phyloP scores from a whole-genome alignment of 1,140 invertebrate genomes.

The Philotrypesis tridentata region DNA sequence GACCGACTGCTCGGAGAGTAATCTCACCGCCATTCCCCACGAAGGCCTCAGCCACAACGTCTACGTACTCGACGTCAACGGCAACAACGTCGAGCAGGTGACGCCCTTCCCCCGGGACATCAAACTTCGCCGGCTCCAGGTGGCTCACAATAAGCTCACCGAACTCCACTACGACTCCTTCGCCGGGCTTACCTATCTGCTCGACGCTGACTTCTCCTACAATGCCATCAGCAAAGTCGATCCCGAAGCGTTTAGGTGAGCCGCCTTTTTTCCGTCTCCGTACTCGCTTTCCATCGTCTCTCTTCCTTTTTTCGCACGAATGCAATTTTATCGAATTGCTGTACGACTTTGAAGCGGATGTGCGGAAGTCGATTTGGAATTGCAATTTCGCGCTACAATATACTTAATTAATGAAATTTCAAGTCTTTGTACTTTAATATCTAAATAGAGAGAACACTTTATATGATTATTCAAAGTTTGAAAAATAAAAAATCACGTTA shows the following conservation, averaged over 20 bases:
- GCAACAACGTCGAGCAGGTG: conserved; percentile 78
- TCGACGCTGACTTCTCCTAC: conserved; percentile 81
- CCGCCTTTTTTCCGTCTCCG: no score
- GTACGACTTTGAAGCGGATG: no score
- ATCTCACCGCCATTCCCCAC: conserved; percentile 81
- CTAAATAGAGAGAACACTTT: no score
- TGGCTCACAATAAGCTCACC: conserved; percentile 80
- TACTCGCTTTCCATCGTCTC: not conserved
- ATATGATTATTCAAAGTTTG: no score
- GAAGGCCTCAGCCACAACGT: conserved; percentile 80
- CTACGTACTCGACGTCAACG: conserved; percentile 82
- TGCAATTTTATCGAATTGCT: no score
- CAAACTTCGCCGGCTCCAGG: conserved; percentile 80
- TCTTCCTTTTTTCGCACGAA: not conserved
- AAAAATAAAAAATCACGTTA: no score
- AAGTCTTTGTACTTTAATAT: no score
- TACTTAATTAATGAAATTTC: no score
- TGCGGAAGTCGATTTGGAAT: no score
- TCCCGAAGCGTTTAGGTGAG: conserved; percentile 80
- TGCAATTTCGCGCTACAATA: no score
- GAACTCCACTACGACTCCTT: conserved; percentile 78
- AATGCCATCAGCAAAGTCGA: conserved; percentile 79
- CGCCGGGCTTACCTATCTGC: conserved; percentile 78
- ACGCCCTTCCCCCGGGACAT: conserved; percentile 78
- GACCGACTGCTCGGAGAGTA: conserved; percentile 84